A percentile compares a stretch with the other conserved stretches of the same genome.
phyloP scores from a whole-genome alignment of 2,797 vertebrate species.

The Stomatorhinus walkeri region DNA sequence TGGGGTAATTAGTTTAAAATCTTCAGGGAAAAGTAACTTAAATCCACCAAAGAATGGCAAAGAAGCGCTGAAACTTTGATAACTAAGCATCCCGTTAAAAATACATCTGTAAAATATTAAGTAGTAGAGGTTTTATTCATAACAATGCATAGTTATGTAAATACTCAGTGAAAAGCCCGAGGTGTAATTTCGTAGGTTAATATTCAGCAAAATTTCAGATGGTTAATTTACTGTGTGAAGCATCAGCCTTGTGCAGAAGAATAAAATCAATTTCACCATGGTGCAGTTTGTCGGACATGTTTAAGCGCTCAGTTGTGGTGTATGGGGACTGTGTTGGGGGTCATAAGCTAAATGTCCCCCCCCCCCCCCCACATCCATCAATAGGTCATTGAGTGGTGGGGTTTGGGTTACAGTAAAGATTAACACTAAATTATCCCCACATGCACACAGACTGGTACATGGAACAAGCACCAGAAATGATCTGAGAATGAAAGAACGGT shows the following conservation, averaged over 20 bases:
- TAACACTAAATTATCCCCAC: background rate
- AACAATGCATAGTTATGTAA: background rate
- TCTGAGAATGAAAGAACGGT: background rate
- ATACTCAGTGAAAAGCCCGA: background rate
- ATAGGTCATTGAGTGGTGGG: background rate
- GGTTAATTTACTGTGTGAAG: background rate
- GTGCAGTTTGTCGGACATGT: background rate
- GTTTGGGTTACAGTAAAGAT: background rate
- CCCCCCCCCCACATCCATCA: background rate
- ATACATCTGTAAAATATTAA: background rate
- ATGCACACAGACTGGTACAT: background rate
- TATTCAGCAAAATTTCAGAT: background rate
- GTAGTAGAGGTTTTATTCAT: background rate
- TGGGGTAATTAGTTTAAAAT: background rate
- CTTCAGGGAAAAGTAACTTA: background rate
- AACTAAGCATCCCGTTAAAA: background rate
- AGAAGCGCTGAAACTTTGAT: background rate
- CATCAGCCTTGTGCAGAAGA: background rate
- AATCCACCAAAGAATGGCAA: background rate
- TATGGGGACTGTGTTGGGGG: background rate
- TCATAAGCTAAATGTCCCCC: background rate
- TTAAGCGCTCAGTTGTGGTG: background rate
- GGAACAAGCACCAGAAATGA: background rate
- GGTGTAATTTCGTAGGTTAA: background rate
- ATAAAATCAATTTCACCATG: background rate